Percentiles rank a stretch among this genome's conserved stretches.
phyloP scores from a whole-genome alignment of 2,888 invertebrate species.

The Cephus spinipes region DNA sequence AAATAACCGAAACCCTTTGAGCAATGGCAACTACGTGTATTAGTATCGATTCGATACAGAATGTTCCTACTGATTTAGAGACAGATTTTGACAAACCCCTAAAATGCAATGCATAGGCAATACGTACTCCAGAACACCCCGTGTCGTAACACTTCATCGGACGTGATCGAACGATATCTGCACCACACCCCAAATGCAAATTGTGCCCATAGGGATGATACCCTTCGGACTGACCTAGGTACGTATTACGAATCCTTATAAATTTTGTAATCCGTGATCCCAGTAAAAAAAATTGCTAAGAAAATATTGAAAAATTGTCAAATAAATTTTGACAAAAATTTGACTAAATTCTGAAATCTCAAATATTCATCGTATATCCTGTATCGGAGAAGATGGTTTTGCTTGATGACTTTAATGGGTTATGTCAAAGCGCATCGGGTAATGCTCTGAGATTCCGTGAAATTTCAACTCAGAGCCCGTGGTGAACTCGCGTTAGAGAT shows the following conservation, averaged over 20 bases:
- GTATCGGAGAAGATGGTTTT: no score
- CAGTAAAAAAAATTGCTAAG: not conserved
- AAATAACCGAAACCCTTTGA: constrained; percentile 18
- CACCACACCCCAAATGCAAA: not conserved
- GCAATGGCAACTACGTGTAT: constrained; percentile 9
- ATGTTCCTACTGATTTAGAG: constrained; percentile 27
- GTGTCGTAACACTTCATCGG: constrained; percentile 21
- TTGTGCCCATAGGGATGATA: not conserved
- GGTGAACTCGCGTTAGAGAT: constrained; percentile 9
- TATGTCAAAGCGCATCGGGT: constrained; percentile 30
- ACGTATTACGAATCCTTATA: not conserved
- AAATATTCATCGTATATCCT: not conserved
- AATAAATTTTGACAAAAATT: not conserved
- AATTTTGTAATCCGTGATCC: not conserved
- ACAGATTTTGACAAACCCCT: constrained; percentile 13
- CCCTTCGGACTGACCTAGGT: not conserved
- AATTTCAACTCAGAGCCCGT: constrained; percentile 5
- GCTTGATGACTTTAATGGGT: constrained; percentile 8
- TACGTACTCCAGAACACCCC: not conserved
- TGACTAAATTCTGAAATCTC: not conserved
- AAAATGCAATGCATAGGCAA: constrained; percentile 10
- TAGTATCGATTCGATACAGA: constrained; percentile 39
- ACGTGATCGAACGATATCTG: constrained; percentile 13
- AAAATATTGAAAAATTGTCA: not conserved
- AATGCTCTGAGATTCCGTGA: constrained; percentile 24